Conservation (phyloP, 2,888 invertebrate genomes). For the Drosophila niveifrons region DNA sequence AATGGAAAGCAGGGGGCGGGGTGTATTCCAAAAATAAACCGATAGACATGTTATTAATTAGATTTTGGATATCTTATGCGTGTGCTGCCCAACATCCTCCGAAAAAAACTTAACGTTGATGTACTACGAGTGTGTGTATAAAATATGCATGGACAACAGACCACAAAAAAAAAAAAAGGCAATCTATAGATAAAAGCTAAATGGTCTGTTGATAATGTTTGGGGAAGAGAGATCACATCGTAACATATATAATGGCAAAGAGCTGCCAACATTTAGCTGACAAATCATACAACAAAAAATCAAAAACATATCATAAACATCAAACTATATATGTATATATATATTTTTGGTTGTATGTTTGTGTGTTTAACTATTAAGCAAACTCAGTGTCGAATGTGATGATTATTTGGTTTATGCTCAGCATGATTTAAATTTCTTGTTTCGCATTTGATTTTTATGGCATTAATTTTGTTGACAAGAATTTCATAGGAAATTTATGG, state of each 20-base stretch:
- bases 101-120: conserved; percentile 27
- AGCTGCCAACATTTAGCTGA: conserved; percentile 40
- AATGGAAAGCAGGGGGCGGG: too few relatives aligned
- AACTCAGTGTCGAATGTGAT: conserved; percentile 3
- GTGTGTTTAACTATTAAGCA: conserved; percentile 1
- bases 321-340: conserved; percentile 28
- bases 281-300: conserved; percentile 37
- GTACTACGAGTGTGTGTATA: conserved; percentile 5
- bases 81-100: conserved; percentile 22
- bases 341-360: background rate
- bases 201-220: conserved; percentile 46
- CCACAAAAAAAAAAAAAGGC: conserved; percentile 1
- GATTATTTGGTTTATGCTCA: conserved; percentile 48
- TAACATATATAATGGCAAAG: conserved; percentile 17
- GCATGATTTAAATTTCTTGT: conserved; percentile 53
- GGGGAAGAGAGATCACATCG: background rate
- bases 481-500: conserved; percentile 49
- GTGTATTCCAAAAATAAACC: conserved; percentile 63
- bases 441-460: conserved; percentile 50
- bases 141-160: conserved; percentile 8
- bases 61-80: conserved; percentile 71
- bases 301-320: conserved; percentile 25
- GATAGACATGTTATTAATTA: conserved; percentile 69
- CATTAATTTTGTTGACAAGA: conserved; percentile 60
- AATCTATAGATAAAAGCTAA: conserved; percentile 34